phyloP scores from a whole-genome alignment of 2,888 invertebrate genomes.

The Amphiduros pacificus region DNA sequence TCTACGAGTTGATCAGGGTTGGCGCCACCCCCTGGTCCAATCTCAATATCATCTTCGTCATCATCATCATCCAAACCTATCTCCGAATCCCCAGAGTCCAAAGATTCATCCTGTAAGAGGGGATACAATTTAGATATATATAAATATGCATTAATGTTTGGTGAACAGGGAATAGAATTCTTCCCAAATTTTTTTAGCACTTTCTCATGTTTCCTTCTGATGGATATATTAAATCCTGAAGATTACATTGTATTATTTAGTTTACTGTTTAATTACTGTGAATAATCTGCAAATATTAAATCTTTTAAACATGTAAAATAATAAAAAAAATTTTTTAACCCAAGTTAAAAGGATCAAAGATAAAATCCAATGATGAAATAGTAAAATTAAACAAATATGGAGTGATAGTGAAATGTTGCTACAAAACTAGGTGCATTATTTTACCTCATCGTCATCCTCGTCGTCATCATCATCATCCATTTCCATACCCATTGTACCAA shows the following conservation, averaged over 20 bases:
- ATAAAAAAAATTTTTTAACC: no score
- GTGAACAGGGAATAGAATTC: not conserved
- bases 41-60: slow-evolving; percentile 5
- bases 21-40: not conserved
- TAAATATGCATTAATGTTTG: not conserved
- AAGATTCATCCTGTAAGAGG: not conserved
- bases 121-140: not conserved
- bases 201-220: no score
- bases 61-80: slow-evolving; percentile 18
- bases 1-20: not conserved
- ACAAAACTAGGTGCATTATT: not conserved
- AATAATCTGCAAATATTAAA: no score
- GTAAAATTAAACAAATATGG: no score
- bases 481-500: slow-evolving; percentile 46
- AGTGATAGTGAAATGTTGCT: not conserved
- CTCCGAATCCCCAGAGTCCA: slow-evolving; percentile 13
- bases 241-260: no score
- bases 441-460: slow-evolving; percentile 37
- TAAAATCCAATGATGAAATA: no score
- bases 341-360: no score
- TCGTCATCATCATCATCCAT: slow-evolving; percentile 54
- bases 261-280: no score
- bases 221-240: no score
- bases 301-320: no score
- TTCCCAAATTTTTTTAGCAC: not conserved